Evolutionary conservation across 2,113 vertebrate genomes (phyloP).

Genomic region (Ctenodactylus gundi): DNA sequence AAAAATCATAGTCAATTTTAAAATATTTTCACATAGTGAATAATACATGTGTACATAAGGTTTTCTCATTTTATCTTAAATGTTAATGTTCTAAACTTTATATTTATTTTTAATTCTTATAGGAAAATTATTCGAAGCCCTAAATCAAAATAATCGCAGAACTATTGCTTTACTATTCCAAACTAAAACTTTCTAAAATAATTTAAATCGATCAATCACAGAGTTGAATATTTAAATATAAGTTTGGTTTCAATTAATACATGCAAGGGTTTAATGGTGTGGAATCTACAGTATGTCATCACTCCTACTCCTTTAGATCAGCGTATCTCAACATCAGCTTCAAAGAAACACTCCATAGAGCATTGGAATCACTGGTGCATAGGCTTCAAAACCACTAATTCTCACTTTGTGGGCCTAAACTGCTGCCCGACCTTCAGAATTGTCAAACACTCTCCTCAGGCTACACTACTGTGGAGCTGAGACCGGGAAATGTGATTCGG

Average conservation of each 20-base stretch:
- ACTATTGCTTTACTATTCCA: background rate
- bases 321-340: background rate
- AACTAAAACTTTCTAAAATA: background rate
- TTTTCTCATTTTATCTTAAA: background rate
- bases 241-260: background rate
- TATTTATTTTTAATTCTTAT: background rate
- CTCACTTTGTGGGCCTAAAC: background rate
- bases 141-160: background rate
- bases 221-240: background rate
- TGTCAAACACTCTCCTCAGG: background rate
- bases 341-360: background rate
- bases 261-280: no score
- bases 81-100: background rate
- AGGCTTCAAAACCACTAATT: background rate
- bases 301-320: rapidly evolving
- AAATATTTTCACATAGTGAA: background rate
- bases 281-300: background rate
- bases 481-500: background rate
- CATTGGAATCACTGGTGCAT: background rate
- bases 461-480: background rate
- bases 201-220: background rate
- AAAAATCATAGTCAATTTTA: background rate
- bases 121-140: background rate
- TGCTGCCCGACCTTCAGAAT: background rate
- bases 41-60: background rate